Base-by-base conservation (phyloP, 2,888 invertebrate species). In the Heliconius cydno region DNA sequence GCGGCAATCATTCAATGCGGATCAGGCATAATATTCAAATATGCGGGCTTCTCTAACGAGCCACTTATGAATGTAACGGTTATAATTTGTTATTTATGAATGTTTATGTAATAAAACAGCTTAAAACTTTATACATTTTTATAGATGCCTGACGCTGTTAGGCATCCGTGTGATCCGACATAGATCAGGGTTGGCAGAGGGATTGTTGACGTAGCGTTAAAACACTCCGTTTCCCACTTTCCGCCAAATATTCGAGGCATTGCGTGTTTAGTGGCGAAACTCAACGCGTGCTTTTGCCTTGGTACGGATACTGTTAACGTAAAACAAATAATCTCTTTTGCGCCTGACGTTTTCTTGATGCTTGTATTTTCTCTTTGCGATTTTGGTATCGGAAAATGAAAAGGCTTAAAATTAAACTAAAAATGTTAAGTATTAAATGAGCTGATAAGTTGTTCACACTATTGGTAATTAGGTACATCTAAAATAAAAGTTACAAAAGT, bases 21-120 rank as follows among this genome's bases (percentile, higher is more conserved):
- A 81, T 82, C 80, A 78, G 66, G 46, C 41, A 79, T 75, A 67
- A 60, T 79, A 81, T 83, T 81, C 68, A 78, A 80, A 81, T 81
- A 83, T 83, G 83, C 83, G 83, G 83, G 83, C 81, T 68, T 30
- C 75, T 68, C 79, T 81, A 77, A 80, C 79, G 52, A 79, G 72
- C 52, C 73, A 57, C 60, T 76, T 75, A 67, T 15, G 66, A 75
- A 76, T 76, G 78, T 70, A 66, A 13, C 65, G 63, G 65, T 28
- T 75, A 75, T 34, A 72, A 79, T 77, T 66, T 68, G 52, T 79
- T 77, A 71, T 57, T 57, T 68, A 57, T 75, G 66, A 63, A 25
- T 65, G 15, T 30, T 65, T 65, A 15, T 65, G 19, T 65, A 65
- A 30, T 28, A 28, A 9, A 28, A 65, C 12, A 15, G 13, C 25